Base-by-base conservation (phyloP, 2,888 invertebrate species). In the Tillus elongatus region DNA sequence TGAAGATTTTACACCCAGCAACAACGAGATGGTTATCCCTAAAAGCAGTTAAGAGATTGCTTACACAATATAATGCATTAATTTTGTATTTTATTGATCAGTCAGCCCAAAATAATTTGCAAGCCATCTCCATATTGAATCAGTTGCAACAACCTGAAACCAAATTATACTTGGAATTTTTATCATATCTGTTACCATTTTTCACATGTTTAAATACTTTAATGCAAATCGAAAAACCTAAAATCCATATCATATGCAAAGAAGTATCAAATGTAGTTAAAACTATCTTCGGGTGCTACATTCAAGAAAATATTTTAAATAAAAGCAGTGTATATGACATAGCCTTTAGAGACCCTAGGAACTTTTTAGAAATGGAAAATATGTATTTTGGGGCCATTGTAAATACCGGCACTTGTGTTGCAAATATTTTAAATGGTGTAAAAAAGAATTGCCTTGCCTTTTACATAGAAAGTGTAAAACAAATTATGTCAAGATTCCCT, bases 1-100 rank as follows among this genome's bases (percentile, higher is more conserved):
- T 34, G 6, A 38, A 38, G 29, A 34, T 38, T 15, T 28, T 38
- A 11, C 39, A 35, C 13, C 35, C 35, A 10, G 34, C 30, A 2
- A 15, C 11, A 12, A 34, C 39, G 13, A 13, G 39, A 8, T 39
- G 35, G 30, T 13, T 39, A 6, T 39, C 39, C 3, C 16, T 35
- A 12, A 29, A 28, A 35, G 13, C 13, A 24, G 35, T 39, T 27
- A 8, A 27, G 9, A 10, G 37, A 33, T 15, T 36, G 11, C 15
- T 36, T 12, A 15, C 11, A 11, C 36, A 36, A 16, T 36, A 29
- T 32, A 30, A 36, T 30, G 30, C 36, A 6, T 34, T 34, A 34
- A 34, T 13, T 27, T 34, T 34, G 12, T 34, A 34, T 26, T 34
- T 34, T 26, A 34, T 12, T n/a, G 34, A 34, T 26, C 34, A 34